Percentiles rank a stretch among this genome's conserved stretches.
Evolutionary conservation across 2,113 vertebrate species (phyloP).

Genomic region (Empidonax traillii): DNA sequence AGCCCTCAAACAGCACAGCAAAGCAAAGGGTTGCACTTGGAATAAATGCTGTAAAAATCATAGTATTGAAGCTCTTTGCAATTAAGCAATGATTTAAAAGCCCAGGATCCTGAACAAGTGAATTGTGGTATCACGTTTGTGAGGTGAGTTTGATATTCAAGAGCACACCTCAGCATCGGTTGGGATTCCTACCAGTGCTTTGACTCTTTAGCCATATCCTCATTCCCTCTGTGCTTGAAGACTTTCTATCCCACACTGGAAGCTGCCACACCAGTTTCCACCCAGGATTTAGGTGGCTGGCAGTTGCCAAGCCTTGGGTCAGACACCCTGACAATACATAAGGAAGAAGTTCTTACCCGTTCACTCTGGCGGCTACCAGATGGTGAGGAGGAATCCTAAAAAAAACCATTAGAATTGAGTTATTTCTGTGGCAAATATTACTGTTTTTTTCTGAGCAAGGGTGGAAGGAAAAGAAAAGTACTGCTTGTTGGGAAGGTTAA

Average conservation of each 20-base stretch:
- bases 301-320: background rate
- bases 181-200: background rate
- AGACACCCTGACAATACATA: background rate
- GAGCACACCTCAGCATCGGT: background rate
- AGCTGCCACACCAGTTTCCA: background rate
- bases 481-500: background rate
- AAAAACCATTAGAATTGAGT: background rate
- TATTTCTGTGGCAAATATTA: background rate
- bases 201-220: background rate
- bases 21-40: background rate
- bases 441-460: background rate
- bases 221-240: background rate
- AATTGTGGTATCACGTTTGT: background rate
- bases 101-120: background rate
- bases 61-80: background rate
- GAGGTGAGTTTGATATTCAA: background rate
- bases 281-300: background rate
- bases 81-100: background rate
- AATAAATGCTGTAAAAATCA: background rate
- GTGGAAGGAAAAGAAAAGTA: background rate
- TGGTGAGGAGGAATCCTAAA: background rate
- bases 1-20: background rate
- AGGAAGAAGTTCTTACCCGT: conserved; percentile 17
- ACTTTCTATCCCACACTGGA: background rate
- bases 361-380: conserved; percentile 14